Percentiles rank a stretch among this genome's conserved stretches.
Conservation (phyloP, 2,113 vertebrate species). For the Platycercus adscitus region DNA sequence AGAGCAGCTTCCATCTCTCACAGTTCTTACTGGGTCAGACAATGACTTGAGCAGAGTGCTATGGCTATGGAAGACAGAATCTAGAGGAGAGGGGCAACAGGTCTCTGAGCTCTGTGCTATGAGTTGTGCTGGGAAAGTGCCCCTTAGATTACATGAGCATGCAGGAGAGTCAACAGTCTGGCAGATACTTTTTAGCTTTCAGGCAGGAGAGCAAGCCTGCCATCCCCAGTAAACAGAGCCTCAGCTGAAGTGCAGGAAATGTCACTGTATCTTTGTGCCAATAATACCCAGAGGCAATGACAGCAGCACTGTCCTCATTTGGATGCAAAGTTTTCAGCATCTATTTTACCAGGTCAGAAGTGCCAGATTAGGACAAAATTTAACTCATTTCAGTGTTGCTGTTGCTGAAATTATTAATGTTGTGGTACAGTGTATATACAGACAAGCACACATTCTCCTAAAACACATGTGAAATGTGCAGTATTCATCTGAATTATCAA, state of each 20-base stretch:
- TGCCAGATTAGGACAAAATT: neutral
- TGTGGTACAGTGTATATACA: accelerated
- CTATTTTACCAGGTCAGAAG: neutral
- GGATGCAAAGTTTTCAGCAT: neutral
- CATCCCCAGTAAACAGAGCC: neutral
- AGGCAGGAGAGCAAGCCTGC: neutral
- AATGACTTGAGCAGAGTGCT: accelerated
- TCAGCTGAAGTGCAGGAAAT: neutral
- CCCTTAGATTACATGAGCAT: accelerated
- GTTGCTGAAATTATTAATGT: neutral
- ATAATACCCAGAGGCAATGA: neutral
- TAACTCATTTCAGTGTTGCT: neutral
- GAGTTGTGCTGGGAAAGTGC: neutral
- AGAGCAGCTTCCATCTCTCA: accelerated
- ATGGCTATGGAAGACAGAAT: neutral
- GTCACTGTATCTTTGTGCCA: neutral
- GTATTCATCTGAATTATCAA: neutral
- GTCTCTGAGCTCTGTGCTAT: accelerated
- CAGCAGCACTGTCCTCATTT: neutral
- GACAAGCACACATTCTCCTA: neutral
- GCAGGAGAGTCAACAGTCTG: accelerated
- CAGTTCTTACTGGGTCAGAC: accelerated
- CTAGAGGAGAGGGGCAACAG: accelerated
- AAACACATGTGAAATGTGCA: accelerated
- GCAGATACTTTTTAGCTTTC: neutral